Percentiles rank a stretch among this genome's conserved stretches.
phyloP scores from a whole-genome alignment of 2,113 vertebrate species.

The Marmota monax region DNA sequence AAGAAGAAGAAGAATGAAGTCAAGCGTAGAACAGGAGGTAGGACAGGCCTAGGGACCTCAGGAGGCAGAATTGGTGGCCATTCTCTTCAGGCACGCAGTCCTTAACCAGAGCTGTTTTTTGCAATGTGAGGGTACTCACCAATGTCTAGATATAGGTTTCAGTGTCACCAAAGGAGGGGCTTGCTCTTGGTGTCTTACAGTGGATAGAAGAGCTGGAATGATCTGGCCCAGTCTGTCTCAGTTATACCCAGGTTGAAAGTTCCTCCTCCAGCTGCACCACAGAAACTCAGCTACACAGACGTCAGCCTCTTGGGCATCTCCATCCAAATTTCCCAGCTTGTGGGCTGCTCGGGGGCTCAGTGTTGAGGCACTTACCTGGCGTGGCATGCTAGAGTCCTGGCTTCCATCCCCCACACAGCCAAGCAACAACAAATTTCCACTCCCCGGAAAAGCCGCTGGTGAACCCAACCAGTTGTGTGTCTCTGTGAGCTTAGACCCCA shows the following conservation, averaged over 20 bases:
- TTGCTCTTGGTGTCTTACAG: background rate
- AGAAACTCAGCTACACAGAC: background rate
- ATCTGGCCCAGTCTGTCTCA: background rate
- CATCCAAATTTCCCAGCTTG: background rate
- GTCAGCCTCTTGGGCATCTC: background rate
- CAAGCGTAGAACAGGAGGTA: background rate
- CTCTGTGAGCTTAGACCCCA: background rate
- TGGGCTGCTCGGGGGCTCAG: background rate
- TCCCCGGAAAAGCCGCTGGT: background rate
- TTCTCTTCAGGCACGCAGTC: background rate
- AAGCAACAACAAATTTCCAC: background rate
- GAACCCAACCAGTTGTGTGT: fast-evolving
- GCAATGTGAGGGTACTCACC: no score
- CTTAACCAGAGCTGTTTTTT: background rate
- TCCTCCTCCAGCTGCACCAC: background rate
- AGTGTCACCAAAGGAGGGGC: background rate
- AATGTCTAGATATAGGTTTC: background rate
- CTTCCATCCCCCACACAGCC: no score
- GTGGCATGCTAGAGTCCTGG: background rate
- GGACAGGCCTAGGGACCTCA: background rate
- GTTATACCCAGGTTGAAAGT: no score
- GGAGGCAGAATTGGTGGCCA: background rate
- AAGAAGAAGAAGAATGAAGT: background rate
- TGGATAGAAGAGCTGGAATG: background rate
- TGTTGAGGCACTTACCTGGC: background rate